Conservation (phyloP, 2,113 vertebrate genomes). For the Dolichallabes microphthalmus region DNA sequence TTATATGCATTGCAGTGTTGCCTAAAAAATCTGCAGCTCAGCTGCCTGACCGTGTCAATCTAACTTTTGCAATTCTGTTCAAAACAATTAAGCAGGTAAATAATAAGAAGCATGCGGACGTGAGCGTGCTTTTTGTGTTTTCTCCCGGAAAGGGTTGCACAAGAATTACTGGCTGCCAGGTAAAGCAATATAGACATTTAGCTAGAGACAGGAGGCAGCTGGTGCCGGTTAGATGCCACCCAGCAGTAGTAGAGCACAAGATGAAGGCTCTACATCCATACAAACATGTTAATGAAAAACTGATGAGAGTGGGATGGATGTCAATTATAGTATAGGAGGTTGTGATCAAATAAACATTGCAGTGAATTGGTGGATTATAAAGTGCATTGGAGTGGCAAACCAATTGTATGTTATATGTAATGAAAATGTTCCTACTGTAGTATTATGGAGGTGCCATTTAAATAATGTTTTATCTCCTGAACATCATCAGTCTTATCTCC, state of each 20-base stretch:
- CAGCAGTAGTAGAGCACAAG: conserved; percentile 39
- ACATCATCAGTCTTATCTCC: background rate
- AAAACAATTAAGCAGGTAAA: conserved; percentile 57
- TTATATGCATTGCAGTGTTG: background rate
- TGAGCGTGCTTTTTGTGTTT: conserved; percentile 64
- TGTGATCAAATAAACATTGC: background rate
- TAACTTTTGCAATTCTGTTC: conserved; percentile 12
- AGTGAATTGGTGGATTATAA: background rate
- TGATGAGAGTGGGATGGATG: background rate
- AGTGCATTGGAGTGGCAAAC: background rate
- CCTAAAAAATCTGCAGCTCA: background rate
- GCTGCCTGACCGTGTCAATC: conserved; percentile 16
- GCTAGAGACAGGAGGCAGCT: conserved; percentile 64
- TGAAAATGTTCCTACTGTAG: background rate
- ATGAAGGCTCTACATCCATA: background rate
- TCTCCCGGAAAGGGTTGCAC: conserved; percentile 57
- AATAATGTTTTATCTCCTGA: background rate
- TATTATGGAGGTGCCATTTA: background rate
- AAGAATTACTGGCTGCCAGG: conserved; percentile 68
- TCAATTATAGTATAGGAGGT: background rate
- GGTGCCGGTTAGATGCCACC: conserved; percentile 60
- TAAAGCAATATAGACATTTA: conserved; percentile 68
- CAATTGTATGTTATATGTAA: background rate
- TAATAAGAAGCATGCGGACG: conserved; percentile 65
- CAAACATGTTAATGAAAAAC: conserved; percentile 1